Percentiles rank a stretch among this genome's conserved stretches.
These are phyloP conservation scores for Malacosoma neustria DNA, from an alignment of 2,888 invertebrate genomes.

Conservation along the genomic window DNA sequence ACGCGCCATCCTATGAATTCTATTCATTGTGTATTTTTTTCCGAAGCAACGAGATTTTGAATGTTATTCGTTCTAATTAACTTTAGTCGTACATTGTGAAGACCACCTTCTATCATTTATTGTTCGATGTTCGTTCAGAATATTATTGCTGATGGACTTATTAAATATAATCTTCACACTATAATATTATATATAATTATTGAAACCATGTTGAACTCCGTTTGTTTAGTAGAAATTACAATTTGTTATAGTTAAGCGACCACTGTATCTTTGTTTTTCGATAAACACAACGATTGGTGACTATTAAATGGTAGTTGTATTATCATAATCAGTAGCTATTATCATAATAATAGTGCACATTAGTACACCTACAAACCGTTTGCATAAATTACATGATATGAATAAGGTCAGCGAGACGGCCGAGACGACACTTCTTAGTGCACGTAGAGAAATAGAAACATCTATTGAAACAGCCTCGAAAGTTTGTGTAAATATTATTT, in stretches of 20 bases:
- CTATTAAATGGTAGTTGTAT: constrained; percentile 28
- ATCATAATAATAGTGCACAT: constrained; percentile 25
- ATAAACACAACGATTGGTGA: constrained; percentile 2
- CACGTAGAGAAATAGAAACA: constrained; percentile 19
- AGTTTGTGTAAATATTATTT: constrained; percentile 8
- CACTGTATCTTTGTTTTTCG: constrained; percentile 8
- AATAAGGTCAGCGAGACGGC: constrained; percentile 23
- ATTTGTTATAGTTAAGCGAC: too few relatives aligned
- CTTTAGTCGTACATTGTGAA: neutral
- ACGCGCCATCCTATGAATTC: constrained; percentile 22
- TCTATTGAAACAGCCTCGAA: constrained; percentile 24
- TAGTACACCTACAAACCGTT: neutral
- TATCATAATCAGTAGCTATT: constrained; percentile 27
- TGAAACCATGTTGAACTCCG: too few relatives aligned
- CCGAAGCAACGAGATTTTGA: neutral
- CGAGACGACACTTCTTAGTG: constrained; percentile 20
- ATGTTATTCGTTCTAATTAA: neutral
- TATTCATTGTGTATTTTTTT: neutral
- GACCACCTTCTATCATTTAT: neutral
- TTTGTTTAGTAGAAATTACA: too few relatives aligned
- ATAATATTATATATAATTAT: too few relatives aligned
- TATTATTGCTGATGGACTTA: too few relatives aligned
- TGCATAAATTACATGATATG: constrained; percentile 16
- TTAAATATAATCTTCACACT: too few relatives aligned
- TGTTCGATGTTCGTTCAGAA: too few relatives aligned